Evolutionary conservation across 2,113 vertebrate genomes (phyloP), one percentile per base, ranked within the genome.

Genomic region (Motacilla tschutschensis): DNA sequence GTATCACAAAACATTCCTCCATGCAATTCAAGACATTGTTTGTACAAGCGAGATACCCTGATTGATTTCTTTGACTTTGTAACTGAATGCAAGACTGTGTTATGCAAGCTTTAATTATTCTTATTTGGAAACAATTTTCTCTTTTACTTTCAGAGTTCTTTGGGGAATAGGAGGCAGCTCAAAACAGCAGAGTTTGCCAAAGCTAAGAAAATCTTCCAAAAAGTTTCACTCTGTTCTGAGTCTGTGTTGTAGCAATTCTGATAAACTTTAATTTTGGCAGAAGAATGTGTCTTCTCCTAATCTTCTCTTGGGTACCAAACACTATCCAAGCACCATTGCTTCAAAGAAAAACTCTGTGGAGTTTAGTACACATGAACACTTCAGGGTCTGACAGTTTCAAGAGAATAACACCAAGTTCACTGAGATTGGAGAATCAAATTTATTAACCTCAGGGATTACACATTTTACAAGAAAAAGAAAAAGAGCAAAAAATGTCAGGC

Each of bases 81-180:
- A 88, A 87, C 67, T 71, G 75, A 88, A 91, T 79, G 75, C 60
- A 76, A 84, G 75, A 22, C 55, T 67, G 46, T 87, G 90, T 92
- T 93, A 79, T 77, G 90, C 90, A 95, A 93, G 75, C 84, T 79
- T 46, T 87, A 92, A 95, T 92, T 89, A 91, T 85, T 92, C 67
- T 48, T 82, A 59, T 79, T 92, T 93, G 88, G 88, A 90, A 92
- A 95, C 43, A 84, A 86, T 88, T 84, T 90, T 93, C 85, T 86
- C 86, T 90, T 93, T 94, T 86, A 77, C 83, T 92, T 86, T 63
- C 72, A 70, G 33, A n/a, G 43, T 53, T 84, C 86, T 71, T 64
- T 67, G 46, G 86, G 92, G 86, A 94, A 71, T 82, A 66, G 18
- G 48, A 93, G 67, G 84, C 72, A 84, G 67, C 46, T 91, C 71